These are phyloP conservation scores for Chydorus sphaericus DNA, from an alignment of 2,888 invertebrate genomes.

Conservation along the genomic window DNA sequence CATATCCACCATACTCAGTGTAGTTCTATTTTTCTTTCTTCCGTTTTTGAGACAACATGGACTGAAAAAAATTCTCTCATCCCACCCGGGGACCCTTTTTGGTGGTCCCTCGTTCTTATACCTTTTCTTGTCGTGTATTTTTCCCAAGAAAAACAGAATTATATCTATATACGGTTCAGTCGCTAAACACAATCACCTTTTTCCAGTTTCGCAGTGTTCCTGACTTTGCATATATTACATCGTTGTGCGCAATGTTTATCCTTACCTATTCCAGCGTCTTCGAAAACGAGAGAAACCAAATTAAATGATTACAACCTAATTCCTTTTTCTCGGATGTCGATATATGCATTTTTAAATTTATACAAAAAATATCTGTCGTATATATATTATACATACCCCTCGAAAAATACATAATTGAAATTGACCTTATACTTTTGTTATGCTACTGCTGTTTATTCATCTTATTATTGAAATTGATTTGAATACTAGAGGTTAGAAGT, in stretches of 20 bases:
- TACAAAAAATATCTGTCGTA: no score
- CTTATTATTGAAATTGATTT: no score
- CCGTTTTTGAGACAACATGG: neutral
- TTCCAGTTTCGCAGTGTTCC: neutral
- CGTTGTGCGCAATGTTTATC: neutral
- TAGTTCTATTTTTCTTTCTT: conserved; percentile 4
- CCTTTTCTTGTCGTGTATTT: no score
- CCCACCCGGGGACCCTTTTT: conserved; percentile 13
- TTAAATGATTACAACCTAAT: no score
- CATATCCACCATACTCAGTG: neutral
- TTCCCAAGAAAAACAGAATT: neutral
- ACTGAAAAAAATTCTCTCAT: neutral
- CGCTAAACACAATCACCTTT: neutral
- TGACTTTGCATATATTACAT: neutral
- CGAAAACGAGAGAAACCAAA: neutral
- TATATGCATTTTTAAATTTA: no score
- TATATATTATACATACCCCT: no score
- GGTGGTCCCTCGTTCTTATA: conserved; percentile 10
- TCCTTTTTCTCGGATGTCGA: no score
- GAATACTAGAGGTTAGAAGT: no score
- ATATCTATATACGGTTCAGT: no score
- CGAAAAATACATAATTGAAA: no score
- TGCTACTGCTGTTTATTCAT: no score
- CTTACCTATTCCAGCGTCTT: conserved; percentile 1
- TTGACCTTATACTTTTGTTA: no score